Percentiles rank a stretch among this genome's conserved stretches.
Conservation (phyloP, 2,113 vertebrate species). For the Caracal caracal region DNA sequence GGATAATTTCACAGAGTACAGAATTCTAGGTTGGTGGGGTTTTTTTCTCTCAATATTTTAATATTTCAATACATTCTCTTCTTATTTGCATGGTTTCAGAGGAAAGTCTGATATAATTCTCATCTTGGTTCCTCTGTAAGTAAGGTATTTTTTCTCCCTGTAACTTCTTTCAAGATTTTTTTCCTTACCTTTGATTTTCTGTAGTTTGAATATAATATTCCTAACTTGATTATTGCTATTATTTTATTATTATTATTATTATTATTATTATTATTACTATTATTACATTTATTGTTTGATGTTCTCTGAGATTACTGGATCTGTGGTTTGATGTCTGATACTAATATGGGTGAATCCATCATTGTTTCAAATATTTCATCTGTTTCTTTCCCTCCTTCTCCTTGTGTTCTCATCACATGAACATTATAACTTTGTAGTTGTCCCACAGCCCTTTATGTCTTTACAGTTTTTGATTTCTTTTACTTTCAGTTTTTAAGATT, state of each 20-base stretch:
- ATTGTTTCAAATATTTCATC: not conserved
- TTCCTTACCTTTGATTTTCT: not conserved
- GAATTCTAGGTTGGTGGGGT: not conserved
- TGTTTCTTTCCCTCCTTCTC: not conserved
- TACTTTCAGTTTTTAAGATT: not conserved
- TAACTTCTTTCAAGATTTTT: not conserved
- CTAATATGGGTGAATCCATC: not conserved
- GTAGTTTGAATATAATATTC: not conserved
- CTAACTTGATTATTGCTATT: not conserved
- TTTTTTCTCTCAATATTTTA: not conserved
- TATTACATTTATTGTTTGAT: not conserved
- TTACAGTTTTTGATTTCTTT: not conserved
- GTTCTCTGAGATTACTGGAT: not conserved
- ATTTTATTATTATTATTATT: not conserved
- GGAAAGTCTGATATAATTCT: not conserved
- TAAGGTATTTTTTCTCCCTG: not conserved
- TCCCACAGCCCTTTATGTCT: not conserved
- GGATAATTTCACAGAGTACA: not conserved
- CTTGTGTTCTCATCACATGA: not conserved
- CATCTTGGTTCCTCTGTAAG: not conserved
- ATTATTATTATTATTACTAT: not conserved
- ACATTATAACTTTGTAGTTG: not conserved
- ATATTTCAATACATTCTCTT: not conserved
- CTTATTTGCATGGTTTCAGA: not conserved
- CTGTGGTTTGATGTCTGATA: not conserved